Conservation (phyloP, 2,797 vertebrate genomes). For the Pantherophis alleghaniensis region DNA sequence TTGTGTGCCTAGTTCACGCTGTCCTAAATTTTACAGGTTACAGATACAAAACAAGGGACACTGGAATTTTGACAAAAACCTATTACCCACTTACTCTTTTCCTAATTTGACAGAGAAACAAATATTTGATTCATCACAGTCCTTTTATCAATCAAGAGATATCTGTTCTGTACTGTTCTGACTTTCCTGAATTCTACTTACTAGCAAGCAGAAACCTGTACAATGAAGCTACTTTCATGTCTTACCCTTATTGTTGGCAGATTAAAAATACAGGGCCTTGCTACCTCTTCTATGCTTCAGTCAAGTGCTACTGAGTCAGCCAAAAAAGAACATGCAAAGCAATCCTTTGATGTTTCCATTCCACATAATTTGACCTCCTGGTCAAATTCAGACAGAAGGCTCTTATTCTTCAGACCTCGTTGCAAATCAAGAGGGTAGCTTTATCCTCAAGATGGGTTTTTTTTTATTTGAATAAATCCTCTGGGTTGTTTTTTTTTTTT, state of each 20-base stretch:
- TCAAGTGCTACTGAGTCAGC: not conserved
- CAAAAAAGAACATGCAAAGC: not conserved
- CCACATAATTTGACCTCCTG: not conserved
- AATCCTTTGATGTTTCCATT: not conserved
- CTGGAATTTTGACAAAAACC: not conserved
- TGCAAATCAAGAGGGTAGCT: not conserved
- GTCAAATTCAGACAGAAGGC: not conserved
- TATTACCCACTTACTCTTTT: not conserved
- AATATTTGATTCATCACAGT: not conserved
- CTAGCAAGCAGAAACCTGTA: not conserved
- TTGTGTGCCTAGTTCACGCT: not conserved
- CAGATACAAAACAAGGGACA: not conserved
- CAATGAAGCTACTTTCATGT: not conserved
- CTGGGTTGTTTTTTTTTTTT: too few species aligned
- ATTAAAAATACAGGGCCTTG: not conserved
- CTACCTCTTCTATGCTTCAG: not conserved
- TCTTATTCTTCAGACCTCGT: not conserved
- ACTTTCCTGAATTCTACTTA: constrained; percentile 6
- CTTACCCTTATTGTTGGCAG: not conserved
- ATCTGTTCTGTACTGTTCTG: constrained; percentile 11
- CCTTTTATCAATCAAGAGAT: not conserved
- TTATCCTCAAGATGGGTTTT: not conserved
- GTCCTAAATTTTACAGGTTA: not conserved
- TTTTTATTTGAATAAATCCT: not conserved
- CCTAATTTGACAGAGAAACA: not conserved